A percentile compares a stretch with the other conserved stretches of the same genome.
Conservation (phyloP, 1,140 invertebrate species). For the Cyclargus thomasi region DNA sequence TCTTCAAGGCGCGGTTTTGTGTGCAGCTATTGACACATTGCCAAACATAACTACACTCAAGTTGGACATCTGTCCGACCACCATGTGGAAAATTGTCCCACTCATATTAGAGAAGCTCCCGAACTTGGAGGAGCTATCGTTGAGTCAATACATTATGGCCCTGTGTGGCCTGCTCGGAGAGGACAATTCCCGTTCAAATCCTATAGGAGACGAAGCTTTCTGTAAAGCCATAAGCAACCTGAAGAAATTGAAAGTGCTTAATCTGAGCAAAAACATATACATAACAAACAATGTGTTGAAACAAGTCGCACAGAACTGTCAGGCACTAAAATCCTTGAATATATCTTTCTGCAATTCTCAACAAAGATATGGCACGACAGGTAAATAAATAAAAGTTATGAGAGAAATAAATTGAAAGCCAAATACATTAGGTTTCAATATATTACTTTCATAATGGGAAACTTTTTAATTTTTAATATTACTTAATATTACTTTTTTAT, state of each 20-base stretch:
- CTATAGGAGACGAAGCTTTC: conserved; percentile 38
- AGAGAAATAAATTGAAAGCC: no score
- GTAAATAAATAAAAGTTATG: neutral
- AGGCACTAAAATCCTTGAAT: conserved; percentile 45
- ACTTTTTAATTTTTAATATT: no score
- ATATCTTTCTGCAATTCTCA: conserved; percentile 53
- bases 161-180: conserved; percentile 30
- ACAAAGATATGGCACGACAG: neutral
- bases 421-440: no score
- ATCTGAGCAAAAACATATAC: conserved; percentile 56
- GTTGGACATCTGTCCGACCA: conserved; percentile 51
- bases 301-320: conserved; percentile 44
- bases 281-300: conserved; percentile 54
- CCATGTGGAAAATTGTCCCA: conserved; percentile 55
- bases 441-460: no score
- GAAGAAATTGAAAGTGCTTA: conserved; percentile 46
- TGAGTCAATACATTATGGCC: conserved; percentile 48
- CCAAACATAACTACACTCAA: conserved; percentile 48
- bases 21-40: conserved; percentile 47
- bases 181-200: neutral
- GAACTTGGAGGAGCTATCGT: conserved; percentile 53
- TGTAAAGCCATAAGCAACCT: conserved; percentile 42
- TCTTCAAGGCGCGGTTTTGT: conserved; percentile 53
- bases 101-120: conserved; percentile 52
- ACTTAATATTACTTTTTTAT: no score